Base-by-base conservation (phyloP, 2,113 vertebrate species). In the Gavialis gangeticus region DNA sequence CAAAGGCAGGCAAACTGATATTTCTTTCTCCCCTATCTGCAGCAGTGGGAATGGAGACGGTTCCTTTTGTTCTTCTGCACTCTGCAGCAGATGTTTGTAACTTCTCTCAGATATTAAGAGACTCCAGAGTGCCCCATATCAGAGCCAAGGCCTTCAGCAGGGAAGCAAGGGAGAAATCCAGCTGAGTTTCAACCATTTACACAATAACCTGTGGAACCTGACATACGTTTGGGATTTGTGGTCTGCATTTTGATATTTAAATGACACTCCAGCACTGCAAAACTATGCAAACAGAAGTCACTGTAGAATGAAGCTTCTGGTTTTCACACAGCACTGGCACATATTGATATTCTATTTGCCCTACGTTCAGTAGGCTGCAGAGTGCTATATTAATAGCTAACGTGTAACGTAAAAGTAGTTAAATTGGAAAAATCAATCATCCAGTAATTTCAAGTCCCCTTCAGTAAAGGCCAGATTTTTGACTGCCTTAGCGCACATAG, bases 361-460 rank as follows among this genome's bases (percentile, higher is more conserved):
- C 94, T 95, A 92, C 85, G 92, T 96, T 85, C 2, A 1, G 25
- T 87, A 24, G 12, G n/a, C 62, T 94, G 89, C 15, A 34, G 93
- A 93, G 56, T 90, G 81, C 59, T 73, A 78, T 16, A 4, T 92
- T 87, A 95, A 93, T 93, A 91, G 95, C 82, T 71, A 78, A 94
- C 78, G 92, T 95, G 46, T 85, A 79, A 91, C 90, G 71, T 28
- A 90, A 95, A 94, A 92, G 79, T 78, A 97, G 92, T 91, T 92
- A 87, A 94, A 90, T 85, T 87, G 34, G 11, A 75, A 95, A 93
- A 94, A 93, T 94, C 66, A 85, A 11, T 89, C 67, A 88, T 79
- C 46, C 9, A 46, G 63, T 46, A 89, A 75, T 91, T 94, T 88
- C 84, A 34, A 66, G 91, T 89, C 91, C 64, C 80, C 79, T 78